These are phyloP conservation scores for Mormyrops attenuatus DNA, from an alignment of 2,797 vertebrate species.

Conservation along the genomic window DNA sequence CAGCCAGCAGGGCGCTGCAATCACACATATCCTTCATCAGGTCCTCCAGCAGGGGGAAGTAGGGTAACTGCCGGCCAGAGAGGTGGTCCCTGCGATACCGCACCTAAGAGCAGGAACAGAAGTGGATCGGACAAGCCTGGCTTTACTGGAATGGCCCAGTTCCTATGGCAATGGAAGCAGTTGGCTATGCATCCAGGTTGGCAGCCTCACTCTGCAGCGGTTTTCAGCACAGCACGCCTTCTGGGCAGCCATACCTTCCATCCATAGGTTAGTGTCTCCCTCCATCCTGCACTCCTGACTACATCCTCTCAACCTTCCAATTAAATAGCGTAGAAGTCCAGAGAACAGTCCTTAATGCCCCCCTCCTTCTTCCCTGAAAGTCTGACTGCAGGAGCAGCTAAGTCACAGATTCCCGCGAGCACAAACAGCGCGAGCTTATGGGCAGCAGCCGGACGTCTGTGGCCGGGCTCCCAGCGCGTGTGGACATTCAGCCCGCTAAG, in stretches of 20 bases:
- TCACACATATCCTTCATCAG: slow-evolving; percentile 83
- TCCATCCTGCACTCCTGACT: not conserved
- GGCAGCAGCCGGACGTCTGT: not conserved
- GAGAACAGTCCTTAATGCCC: not conserved
- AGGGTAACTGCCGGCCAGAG: slow-evolving; percentile 73
- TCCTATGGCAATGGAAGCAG: not conserved
- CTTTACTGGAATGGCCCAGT: not conserved
- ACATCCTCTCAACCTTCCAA: not conserved
- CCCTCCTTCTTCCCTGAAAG: not conserved
- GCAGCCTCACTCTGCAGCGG: not conserved
- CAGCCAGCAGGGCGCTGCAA: slow-evolving; percentile 76
- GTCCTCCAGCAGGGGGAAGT: slow-evolving; percentile 83
- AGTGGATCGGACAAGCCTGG: slow-evolving; percentile 14
- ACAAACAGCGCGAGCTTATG: not conserved
- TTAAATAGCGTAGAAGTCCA: not conserved
- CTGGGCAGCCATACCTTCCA: not conserved
- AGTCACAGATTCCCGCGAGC: not conserved
- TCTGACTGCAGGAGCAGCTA: not conserved
- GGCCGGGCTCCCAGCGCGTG: not conserved
- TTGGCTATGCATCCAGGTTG: not conserved
- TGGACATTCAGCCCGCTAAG: not conserved
- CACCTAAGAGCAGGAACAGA: slow-evolving; percentile 60
- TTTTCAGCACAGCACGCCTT: not conserved
- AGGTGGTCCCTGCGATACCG: slow-evolving; percentile 89
- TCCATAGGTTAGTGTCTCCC: not conserved